These are phyloP conservation scores for Caracal caracal DNA, from an alignment of 2,113 vertebrate genomes.

Conservation along the genomic window DNA sequence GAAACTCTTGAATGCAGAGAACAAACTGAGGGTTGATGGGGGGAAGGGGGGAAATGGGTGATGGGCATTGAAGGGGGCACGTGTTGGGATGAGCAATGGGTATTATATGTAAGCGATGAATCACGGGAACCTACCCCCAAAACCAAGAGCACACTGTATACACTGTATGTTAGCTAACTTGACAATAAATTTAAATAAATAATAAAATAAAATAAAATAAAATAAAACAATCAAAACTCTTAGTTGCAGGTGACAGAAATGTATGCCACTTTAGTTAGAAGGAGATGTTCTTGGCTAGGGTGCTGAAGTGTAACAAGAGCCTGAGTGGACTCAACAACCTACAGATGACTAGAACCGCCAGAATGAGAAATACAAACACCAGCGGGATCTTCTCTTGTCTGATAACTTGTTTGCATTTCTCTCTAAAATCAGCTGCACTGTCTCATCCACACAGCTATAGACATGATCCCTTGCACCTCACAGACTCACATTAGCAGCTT, in stretches of 20 bases:
- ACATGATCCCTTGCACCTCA: background rate
- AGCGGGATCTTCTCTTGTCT: background rate
- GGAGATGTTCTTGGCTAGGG: background rate
- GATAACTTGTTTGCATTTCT: background rate
- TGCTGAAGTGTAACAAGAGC: background rate
- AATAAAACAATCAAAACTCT: background rate
- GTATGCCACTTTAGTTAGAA: background rate
- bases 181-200: too few species aligned
- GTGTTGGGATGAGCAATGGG: too few species aligned
- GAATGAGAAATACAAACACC: background rate
- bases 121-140: too few species aligned
- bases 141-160: too few species aligned
- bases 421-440: background rate
- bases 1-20: too few species aligned
- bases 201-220: too few species aligned
- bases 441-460: background rate
- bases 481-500: background rate
- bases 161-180: too few species aligned
- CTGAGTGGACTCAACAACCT: background rate
- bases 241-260: background rate
- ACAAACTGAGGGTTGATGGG: too few species aligned
- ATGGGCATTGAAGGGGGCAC: too few species aligned
- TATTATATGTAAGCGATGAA: too few species aligned
- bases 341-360: background rate
- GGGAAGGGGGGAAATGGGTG: too few species aligned